Evolutionary conservation across 2,888 invertebrate species (phyloP).

Genomic region (Caenorhabditis parvicauda): DNA sequence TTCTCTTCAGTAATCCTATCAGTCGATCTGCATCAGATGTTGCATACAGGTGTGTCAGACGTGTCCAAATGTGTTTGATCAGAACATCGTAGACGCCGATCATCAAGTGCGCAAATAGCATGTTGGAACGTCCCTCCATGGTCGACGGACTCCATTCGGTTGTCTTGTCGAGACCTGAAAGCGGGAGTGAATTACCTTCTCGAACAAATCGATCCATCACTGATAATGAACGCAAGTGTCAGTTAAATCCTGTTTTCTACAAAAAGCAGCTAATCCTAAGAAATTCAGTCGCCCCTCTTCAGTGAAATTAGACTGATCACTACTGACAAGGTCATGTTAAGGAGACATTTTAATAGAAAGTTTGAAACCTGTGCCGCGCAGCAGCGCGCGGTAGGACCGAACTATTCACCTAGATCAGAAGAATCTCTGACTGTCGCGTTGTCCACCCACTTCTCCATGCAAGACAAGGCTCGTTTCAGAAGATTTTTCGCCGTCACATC

Average conservation of each 20-base stretch:
- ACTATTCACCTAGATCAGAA: conserved; percentile 5
- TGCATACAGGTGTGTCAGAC: conserved; percentile 9
- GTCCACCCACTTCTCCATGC: conserved; percentile 7
- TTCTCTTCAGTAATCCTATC: conserved; percentile 7
- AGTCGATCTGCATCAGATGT: conserved; percentile 9
- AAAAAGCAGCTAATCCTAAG: background rate
- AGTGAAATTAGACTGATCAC: background rate
- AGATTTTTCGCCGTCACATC: no score
- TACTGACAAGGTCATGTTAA: background rate
- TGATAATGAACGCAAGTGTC: no score
- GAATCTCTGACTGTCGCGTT: conserved; percentile 2
- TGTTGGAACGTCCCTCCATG: conserved; percentile 1
- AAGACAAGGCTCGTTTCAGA: background rate
- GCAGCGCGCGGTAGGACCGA: no score
- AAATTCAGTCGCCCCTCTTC: background rate
- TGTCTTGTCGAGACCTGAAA: conserved; percentile 22
- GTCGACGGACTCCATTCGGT: conserved; percentile 19
- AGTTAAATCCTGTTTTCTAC: background rate
- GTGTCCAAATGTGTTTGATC: conserved; percentile 21
- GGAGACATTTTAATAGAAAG: background rate
- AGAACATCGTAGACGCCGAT: conserved; percentile 20
- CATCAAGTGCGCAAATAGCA: conserved; percentile 16
- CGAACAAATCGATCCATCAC: no score
- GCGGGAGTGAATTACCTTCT: conserved; percentile 6
- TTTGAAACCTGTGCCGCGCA: no score